Evolutionary conservation across 2,797 vertebrate species (phyloP).

Genomic region (Nothura maculosa): DNA sequence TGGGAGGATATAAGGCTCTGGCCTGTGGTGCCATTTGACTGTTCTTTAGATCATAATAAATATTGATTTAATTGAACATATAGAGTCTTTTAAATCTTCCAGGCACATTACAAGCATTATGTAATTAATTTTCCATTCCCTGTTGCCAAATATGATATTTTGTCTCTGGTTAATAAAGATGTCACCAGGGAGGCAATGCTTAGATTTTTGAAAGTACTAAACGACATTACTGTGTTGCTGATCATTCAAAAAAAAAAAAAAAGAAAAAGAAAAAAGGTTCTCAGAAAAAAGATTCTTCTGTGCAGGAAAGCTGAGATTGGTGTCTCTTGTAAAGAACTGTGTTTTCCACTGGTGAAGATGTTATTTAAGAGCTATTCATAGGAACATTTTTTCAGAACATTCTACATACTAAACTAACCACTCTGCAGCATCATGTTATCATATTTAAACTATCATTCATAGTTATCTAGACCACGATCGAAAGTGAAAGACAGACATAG

Average conservation of each 20-base stretch:
- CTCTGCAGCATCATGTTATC: neutral
- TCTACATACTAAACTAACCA: neutral
- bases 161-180: neutral
- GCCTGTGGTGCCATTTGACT: neutral
- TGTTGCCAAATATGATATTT: neutral
- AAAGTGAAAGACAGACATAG: neutral
- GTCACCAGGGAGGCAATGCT: neutral
- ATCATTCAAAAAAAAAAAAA: neutral
- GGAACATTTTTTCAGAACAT: neutral
- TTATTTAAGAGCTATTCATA: neutral
- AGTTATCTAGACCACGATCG: neutral
- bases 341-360: neutral
- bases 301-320: neutral
- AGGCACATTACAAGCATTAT: neutral
- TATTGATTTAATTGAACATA: neutral
- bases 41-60: neutral
- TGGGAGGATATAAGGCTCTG: neutral
- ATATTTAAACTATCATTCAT: neutral
- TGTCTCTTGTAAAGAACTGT: rapidly evolving
- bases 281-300: neutral
- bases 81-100: neutral
- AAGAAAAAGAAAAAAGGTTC: neutral
- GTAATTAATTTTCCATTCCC: neutral
- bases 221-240: neutral
- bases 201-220: neutral